phyloP scores from a whole-genome alignment of 2,797 vertebrate genomes.

The Leuciscus waleckii region DNA sequence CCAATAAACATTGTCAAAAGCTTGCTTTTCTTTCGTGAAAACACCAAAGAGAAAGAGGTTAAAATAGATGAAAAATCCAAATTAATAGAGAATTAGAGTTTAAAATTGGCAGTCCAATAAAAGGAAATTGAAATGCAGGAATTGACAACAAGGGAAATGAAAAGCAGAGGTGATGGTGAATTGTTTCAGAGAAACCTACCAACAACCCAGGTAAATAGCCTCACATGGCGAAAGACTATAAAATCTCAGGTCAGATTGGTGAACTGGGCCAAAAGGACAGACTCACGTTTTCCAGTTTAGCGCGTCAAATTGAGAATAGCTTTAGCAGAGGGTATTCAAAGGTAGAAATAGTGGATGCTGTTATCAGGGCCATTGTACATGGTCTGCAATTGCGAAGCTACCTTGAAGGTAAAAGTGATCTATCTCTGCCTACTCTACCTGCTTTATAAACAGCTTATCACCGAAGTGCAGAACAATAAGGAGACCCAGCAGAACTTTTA shows the following conservation, averaged over 20 bases:
- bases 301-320: not conserved
- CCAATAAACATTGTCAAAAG: too few relatives aligned
- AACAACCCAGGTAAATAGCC: not conserved
- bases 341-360: not conserved
- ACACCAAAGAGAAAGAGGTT: too few relatives aligned
- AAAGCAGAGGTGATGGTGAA: not conserved
- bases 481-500: not conserved
- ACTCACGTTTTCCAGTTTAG: not conserved
- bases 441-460: not conserved
- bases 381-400: not conserved
- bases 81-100: too few relatives aligned
- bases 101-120: too few relatives aligned
- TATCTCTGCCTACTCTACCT: not conserved
- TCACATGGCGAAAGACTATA: not conserved
- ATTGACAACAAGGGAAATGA: not conserved
- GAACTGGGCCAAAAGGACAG: not conserved
- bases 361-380: not conserved
- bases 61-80: too few relatives aligned
- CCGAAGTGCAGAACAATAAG: not conserved
- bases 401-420: not conserved
- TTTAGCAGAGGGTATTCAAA: not conserved
- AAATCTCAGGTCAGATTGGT: not conserved
- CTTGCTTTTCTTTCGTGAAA: too few relatives aligned
- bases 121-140: too few relatives aligned
- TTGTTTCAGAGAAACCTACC: not conserved